These are phyloP conservation scores for Drosophila rufa DNA, from an alignment of 1,140 invertebrate species.

Conservation along the genomic window DNA sequence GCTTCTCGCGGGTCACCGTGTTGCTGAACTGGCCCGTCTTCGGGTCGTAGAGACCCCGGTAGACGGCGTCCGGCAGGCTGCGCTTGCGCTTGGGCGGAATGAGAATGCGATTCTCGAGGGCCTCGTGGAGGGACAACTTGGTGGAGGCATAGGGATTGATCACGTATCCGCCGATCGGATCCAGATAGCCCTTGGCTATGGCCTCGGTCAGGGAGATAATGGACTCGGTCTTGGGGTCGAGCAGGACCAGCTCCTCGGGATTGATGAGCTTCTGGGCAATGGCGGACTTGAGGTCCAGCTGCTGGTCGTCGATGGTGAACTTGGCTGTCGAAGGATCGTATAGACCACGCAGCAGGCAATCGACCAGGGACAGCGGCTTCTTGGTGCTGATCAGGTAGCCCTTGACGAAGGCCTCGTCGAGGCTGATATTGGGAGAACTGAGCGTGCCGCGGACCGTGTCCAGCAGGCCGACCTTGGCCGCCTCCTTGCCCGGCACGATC, in stretches of 20 bases:
- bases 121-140: slow-evolving; percentile 91
- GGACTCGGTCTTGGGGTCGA: slow-evolving; percentile 91
- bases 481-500: slow-evolving; percentile 89
- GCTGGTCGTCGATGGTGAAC: slow-evolving; percentile 90
- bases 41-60: slow-evolving; percentile 90
- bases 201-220: slow-evolving; percentile 93
- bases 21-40: slow-evolving; percentile 88
- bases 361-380: slow-evolving; percentile 93
- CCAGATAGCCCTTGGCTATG: slow-evolving; percentile 92
- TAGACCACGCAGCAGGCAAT: slow-evolving; percentile 93
- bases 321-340: slow-evolving; percentile 92
- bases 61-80: slow-evolving; percentile 93
- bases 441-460: slow-evolving; percentile 90
- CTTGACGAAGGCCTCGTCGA: slow-evolving; percentile 92
- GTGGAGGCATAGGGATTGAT: slow-evolving; percentile 91
- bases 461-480: slow-evolving; percentile 89
- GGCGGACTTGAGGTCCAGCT: slow-evolving; percentile 92
- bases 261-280: slow-evolving; percentile 91
- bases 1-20: slow-evolving; percentile 89
- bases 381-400: slow-evolving; percentile 91
- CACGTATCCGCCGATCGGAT: slow-evolving; percentile 92
- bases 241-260: slow-evolving; percentile 91
- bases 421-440: slow-evolving; percentile 89
- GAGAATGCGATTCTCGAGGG: slow-evolving; percentile 92
- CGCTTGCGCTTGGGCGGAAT: slow-evolving; percentile 92